Evolutionary conservation across 2,113 vertebrate genomes (phyloP), one percentile per base, ranked within the genome.

Genomic region (Empidonax traillii): DNA sequence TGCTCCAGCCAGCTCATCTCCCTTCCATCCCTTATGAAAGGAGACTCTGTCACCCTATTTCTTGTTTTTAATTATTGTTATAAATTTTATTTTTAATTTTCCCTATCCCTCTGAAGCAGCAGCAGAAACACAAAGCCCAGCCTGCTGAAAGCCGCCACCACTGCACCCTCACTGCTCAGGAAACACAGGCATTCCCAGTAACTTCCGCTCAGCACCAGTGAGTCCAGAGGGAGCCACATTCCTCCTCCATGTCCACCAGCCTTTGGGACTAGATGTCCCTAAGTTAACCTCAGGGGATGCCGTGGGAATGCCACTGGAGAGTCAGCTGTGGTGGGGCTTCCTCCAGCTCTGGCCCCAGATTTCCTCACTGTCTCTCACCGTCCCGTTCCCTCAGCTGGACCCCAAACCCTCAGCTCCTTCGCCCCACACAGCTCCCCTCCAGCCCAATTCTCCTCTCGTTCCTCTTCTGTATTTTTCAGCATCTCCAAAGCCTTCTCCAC

Each of bases 231-330:
- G 37, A 92, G 37, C 27, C 69, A 74, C 4, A 1, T 2, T 5
- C 27, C 20, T 41, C 30, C 25, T 51, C 31, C 55, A n/a, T 0
- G 1, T 31, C 68, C 61, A 82, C 47, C 21, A 69, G 28, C 19
- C 39, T 85, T 72, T 1, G n/a, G 33, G 13, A 46, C 41, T 17
- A 1, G 0, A n/a, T 6, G 3, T 53, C 52, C 74, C 31, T 33
- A 75, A 21, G 25, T 63, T 76, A 72, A n/a, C 67, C 43, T 53
- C 68, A 44, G 30, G 46, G 58, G 35, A 91, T 2, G 4, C 58
- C 0, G 0, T 5, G 5, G 72, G 87, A 83, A 83, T 43, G 63
- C 10, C 0, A 0, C 15, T 82, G 23, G n/a, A 94, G 17, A 56
- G n/a, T 13, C 31, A 75, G 10, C 53, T 7, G 1, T 6, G 3